Evolutionary conservation across 37 sponge, comb jelly and placozoan genomes (phyloP).

Genomic region (Theonella swinhoei): DNA sequence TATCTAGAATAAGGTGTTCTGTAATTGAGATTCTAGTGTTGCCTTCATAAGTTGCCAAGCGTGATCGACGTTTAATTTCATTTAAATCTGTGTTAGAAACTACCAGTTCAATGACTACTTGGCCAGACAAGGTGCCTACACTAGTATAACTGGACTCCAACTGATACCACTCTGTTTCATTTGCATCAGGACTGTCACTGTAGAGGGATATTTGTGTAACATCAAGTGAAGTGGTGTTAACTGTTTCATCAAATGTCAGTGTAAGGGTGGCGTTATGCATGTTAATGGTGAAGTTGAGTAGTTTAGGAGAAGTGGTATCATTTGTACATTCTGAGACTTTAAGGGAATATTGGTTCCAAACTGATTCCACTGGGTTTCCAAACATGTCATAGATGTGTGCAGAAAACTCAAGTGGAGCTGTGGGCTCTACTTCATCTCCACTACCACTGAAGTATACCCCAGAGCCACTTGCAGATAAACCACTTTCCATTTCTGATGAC

Average conservation of each 20-base stretch:
- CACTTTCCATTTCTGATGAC: background rate
- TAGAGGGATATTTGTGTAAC: constrained; percentile 61
- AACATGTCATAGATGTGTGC: constrained; percentile 78
- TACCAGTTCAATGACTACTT: constrained; percentile 53
- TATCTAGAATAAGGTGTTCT: constrained; percentile 66
- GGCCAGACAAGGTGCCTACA: constrained; percentile 52
- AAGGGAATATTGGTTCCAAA: constrained; percentile 28
- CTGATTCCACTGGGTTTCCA: constrained; percentile 52
- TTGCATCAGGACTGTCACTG: background rate
- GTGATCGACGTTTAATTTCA: constrained; percentile 80
- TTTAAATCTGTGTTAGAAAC: constrained; percentile 82
- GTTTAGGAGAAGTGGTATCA: constrained; percentile 73
- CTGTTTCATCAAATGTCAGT: constrained; percentile 90
- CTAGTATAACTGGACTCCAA: constrained; percentile 48
- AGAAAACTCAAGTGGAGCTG: constrained; percentile 1
- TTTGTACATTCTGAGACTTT: constrained; percentile 37
- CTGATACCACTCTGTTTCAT: constrained; percentile 45
- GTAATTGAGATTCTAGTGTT: constrained; percentile 65
- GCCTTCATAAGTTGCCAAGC: constrained; percentile 40
- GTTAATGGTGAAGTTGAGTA: constrained; percentile 75
- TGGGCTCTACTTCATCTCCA: background rate
- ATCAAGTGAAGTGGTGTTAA: constrained; percentile 64
- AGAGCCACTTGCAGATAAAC: background rate
- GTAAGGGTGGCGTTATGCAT: constrained; percentile 66
- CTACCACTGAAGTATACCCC: constrained; percentile 1